A percentile compares a stretch with the other conserved stretches of the same genome.
phyloP scores from a whole-genome alignment of 2,113 vertebrate species.

The Tamias sibiricus region DNA sequence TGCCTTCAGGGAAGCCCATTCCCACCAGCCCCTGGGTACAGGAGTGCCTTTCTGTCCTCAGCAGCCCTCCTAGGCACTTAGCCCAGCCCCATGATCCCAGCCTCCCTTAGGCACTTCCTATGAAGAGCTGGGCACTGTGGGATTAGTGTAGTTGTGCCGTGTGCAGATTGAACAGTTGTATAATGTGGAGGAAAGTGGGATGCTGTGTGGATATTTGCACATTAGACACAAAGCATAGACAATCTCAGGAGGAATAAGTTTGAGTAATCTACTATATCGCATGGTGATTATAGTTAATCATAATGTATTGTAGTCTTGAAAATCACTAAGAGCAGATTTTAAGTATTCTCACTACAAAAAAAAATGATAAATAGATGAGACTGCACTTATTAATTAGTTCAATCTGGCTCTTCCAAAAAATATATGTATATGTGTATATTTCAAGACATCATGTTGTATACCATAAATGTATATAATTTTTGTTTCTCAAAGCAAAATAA shows the following conservation, averaged over 20 bases:
- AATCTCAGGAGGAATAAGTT: not conserved
- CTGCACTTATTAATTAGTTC: not conserved
- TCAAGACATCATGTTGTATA: not conserved
- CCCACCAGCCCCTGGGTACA: not conserved
- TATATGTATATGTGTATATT: not conserved
- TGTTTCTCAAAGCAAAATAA: not conserved
- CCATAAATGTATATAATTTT: not conserved
- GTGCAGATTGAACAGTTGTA: not conserved
- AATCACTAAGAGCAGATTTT: not conserved
- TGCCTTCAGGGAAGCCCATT: not conserved
- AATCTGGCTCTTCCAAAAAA: not conserved
- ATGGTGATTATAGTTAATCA: not conserved
- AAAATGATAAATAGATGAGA: not conserved
- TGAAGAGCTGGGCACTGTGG: not conserved
- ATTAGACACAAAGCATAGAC: not conserved
- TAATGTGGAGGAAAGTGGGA: not conserved
- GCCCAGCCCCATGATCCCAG: accelerated
- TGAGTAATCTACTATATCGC: not conserved
- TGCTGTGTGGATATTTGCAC: not conserved
- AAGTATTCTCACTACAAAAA: not conserved
- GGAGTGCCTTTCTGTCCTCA: not conserved
- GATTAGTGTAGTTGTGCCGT: not conserved
- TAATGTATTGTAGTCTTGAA: not conserved
- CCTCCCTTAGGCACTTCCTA: not conserved
- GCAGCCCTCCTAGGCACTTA: accelerated